Conservation (phyloP, 1,140 invertebrate species). For the Halictus rubicundus region DNA sequence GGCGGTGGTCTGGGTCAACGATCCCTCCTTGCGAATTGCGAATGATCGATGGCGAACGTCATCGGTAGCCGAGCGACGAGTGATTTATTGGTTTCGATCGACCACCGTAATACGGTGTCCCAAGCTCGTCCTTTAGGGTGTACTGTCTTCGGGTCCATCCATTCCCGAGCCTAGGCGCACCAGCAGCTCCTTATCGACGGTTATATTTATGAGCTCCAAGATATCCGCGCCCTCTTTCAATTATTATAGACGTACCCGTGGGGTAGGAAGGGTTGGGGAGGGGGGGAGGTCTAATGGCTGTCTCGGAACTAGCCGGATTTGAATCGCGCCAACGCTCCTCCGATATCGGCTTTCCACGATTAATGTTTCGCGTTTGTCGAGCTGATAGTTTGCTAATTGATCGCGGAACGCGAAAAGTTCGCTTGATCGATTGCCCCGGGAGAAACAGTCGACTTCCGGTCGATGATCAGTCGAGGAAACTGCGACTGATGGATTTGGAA, state of each 20-base stretch:
- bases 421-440: too few species aligned
- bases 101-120: conserved; percentile 22
- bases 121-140: conserved; percentile 30
- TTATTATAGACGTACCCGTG: neutral
- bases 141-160: conserved; percentile 30
- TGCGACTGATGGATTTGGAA: neutral
- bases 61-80: conserved; percentile 38
- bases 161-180: neutral
- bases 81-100: conserved; percentile 60
- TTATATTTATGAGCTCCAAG: conserved; percentile 31
- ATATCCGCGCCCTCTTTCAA: neutral
- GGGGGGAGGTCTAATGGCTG: too few species aligned
- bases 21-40: conserved; percentile 55
- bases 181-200: conserved; percentile 1
- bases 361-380: too few species aligned
- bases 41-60: conserved; percentile 61
- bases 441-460: too few species aligned
- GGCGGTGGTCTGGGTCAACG: conserved; percentile 48
- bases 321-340: too few species aligned
- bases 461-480: too few species aligned
- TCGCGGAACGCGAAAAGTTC: too few species aligned
- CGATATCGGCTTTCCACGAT: too few species aligned
- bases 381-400: too few species aligned
- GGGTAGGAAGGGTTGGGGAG: too few species aligned
- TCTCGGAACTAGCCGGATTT: too few species aligned